Evolutionary conservation across 2,797 vertebrate species (phyloP), one percentile per base, ranked within the genome.

Genomic region (Tenualosa thibaudeaui): DNA sequence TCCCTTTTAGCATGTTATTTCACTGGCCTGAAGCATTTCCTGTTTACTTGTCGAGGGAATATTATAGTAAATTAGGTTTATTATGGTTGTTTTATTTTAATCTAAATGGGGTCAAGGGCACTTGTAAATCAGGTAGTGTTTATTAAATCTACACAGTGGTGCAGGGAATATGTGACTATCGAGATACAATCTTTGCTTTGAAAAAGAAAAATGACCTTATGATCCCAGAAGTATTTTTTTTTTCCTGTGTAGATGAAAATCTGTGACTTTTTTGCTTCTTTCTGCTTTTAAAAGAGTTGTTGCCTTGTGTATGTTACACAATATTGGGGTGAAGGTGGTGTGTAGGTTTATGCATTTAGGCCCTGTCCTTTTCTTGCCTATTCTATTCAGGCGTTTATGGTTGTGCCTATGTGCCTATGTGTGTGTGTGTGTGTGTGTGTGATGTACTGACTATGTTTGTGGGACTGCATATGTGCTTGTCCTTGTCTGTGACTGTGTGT

Each of bases 21-120:
- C 6, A 22, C 37, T 78, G 40, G 71, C 37, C 71, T 78, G 71
- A 6, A 78, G 43, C 71, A 19, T 22, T 22, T 17, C 0, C 17
- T 78, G 19, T 78, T 43, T 78, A 78, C 71, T 78, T 46, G 19
- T 78, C 40, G 7, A 9, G 40, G 40, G 17, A 78, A 78, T 46
- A 78, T 46, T 46, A 40, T 8, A 43, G 15, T 46, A 43, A 19
- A 46, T 46, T 6, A 46, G 71, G 15, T 46, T 78, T 43, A 46
- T 78, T 78, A 46, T 43, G 19, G 71, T 78, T 78, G 40, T 78
- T 46, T 43, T 78, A 46, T 78, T 46, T 46, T 46, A 46, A 46
- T 78, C 17, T 78, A 78, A 43, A 46, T 22, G 71, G 71, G 43
- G 71, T 78, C 71, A 46, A 78, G 71, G 71, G 68, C 68, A 19